A percentile compares a stretch with the other conserved stretches of the same genome.
Conservation (phyloP, 1,140 invertebrate genomes). For the Euglossa dilemma region DNA sequence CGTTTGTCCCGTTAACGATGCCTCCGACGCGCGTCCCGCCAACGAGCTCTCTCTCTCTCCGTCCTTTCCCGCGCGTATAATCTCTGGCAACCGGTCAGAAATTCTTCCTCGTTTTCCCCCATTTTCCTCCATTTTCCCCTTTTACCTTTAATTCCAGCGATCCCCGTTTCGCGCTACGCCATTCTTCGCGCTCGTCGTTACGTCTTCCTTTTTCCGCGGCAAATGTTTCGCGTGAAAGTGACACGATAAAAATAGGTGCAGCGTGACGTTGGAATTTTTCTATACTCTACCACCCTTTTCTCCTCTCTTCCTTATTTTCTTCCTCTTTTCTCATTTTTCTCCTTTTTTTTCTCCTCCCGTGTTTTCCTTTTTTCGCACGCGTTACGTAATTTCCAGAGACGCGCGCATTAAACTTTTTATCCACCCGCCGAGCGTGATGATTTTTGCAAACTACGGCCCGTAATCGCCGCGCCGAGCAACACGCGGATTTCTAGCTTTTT, state of each 20-base stretch:
- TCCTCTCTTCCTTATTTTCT: no score
- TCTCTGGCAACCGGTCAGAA: no score
- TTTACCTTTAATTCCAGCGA: not conserved
- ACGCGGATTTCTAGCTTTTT: conserved; percentile 27
- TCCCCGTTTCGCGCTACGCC: not conserved
- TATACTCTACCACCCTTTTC: not conserved
- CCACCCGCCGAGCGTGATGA: conserved; percentile 27
- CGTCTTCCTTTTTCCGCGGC: not conserved
- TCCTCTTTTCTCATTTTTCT: not conserved
- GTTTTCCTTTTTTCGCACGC: not conserved
- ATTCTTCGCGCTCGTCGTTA: not conserved
- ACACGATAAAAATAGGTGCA: not conserved
- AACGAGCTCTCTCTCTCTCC: not conserved
- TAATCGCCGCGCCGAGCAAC: not conserved
- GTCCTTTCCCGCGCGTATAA: not conserved
- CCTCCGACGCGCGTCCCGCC: not conserved
- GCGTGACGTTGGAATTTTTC: not conserved
- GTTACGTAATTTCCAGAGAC: conserved; percentile 29
- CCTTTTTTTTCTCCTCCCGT: no score
- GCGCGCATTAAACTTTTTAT: conserved; percentile 33
- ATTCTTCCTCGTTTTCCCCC: not conserved
- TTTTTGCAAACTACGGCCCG: conserved; percentile 32
- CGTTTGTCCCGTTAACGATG: conserved; percentile 19
- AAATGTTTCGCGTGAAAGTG: not conserved
- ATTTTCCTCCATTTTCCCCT: not conserved